Evolutionary conservation across 2,797 vertebrate genomes (phyloP), one percentile per base, ranked within the genome.

Genomic region (Odontamblyopus rebecca): DNA sequence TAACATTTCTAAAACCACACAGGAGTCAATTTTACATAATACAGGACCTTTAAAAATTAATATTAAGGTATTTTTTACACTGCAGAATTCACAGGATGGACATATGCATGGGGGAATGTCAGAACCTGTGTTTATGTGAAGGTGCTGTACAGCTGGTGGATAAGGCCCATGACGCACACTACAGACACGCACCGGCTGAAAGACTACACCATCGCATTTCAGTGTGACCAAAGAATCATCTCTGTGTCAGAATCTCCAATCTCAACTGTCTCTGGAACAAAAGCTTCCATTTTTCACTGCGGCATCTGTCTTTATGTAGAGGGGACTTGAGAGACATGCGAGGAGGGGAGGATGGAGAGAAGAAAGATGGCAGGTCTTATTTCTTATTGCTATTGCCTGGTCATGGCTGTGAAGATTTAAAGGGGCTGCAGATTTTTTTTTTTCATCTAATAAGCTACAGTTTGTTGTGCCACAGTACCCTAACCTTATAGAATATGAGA

Each of bases 201-300:
- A 67, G 65, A 2, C 5, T 59, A 72, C 73, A 57, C 79, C 71
- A 75, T 76, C 29, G 12, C 63, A 70, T 81, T 82, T 83, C 69
- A 74, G 57, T 74, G 56, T 80, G 73, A 75, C 75, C 2, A 11
- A 67, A 32, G 69, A 66, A 75, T 72, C 35, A 50, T 71, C 59
- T 78, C 61, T 27, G 61, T 74, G 76, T 82, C 78, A 48, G 29
- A 26, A 67, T 74, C 48, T 61, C 68, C 59, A 71, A 57, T 48
- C 59, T 72, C 38, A 29, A 54, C 35, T 50, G 61, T 68, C 69
- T 76, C 59, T 56, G 18, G 59, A 76, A 77, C 62, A 83, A 68
- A 78, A 71, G 12, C 84, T 85, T 70, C 50, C 8, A 75, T 74
- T 86, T 80, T 72, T 81, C 67, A 63, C 69, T 51, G 54, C 71